Evolutionary conservation across 2,888 invertebrate species (phyloP).

Genomic region (Halictus quadricinctus): DNA sequence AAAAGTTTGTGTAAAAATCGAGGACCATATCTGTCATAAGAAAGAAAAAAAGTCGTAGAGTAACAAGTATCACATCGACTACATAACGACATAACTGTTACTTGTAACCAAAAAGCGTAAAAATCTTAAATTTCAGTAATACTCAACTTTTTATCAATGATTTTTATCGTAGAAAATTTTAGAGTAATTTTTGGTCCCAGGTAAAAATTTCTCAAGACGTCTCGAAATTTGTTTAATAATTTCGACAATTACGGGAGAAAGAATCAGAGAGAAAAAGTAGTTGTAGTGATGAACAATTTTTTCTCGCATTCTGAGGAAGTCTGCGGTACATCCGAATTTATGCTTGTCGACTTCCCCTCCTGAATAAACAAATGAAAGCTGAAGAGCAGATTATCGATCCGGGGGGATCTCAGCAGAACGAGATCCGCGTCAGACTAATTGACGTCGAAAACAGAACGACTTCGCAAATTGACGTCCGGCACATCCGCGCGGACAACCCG

Average conservation of each 20-base stretch:
- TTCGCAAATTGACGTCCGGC: neutral
- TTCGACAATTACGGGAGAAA: neutral
- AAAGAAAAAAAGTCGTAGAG: no score
- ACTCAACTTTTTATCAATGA: no score
- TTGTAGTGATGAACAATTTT: neutral
- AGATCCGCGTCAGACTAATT: neutral
- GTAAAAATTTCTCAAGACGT: neutral
- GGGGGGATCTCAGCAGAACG: neutral
- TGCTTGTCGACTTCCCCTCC: neutral
- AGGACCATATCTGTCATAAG: no score
- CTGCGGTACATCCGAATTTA: neutral
- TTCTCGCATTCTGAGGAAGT: neutral
- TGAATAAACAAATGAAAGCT: neutral
- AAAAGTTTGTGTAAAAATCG: no score
- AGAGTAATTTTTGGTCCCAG: no score
- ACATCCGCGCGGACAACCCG: neutral
- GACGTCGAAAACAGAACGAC: slow-evolving; percentile 8
- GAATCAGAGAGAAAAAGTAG: neutral
- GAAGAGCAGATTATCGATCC: neutral
- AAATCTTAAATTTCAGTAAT: no score
- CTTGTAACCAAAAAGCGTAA: no score
- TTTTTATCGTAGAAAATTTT: no score
- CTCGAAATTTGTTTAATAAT: neutral
- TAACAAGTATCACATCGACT: no score
- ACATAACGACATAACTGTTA: no score